phyloP scores from a whole-genome alignment of 2,888 invertebrate species.

The Acanthosepion lycidas region DNA sequence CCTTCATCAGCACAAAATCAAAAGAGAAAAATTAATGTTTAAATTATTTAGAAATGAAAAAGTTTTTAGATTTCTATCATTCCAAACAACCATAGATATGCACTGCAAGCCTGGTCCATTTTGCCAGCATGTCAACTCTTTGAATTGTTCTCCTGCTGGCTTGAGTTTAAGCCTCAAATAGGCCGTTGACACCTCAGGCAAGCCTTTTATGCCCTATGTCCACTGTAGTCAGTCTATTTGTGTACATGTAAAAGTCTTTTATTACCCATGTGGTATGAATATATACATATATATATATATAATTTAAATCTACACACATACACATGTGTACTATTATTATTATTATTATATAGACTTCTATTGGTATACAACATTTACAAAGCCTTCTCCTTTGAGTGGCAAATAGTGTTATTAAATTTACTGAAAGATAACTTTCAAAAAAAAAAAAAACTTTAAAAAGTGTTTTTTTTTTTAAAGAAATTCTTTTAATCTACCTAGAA shows the following conservation, averaged over 20 bases:
- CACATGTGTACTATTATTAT: background rate
- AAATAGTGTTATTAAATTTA: slow-evolving; percentile 20
- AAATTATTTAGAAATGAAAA: background rate
- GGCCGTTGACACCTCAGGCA: background rate
- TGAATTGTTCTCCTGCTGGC: background rate
- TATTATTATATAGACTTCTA: slow-evolving; percentile 12
- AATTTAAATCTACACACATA: background rate
- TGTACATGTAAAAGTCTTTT: background rate
- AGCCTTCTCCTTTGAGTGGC: background rate
- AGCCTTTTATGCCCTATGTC: background rate
- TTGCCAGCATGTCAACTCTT: background rate
- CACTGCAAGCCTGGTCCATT: background rate
- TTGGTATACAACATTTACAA: background rate
- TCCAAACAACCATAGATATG: background rate
- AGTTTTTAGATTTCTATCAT: background rate
- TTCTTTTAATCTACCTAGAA: background rate
- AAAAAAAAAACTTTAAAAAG: background rate
- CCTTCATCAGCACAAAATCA: background rate
- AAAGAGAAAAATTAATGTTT: background rate
- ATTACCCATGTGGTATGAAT: background rate
- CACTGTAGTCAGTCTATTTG: slow-evolving; percentile 11
- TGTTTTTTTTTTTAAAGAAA: background rate
- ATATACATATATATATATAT: background rate
- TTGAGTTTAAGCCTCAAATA: background rate
- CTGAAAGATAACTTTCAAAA: background rate